phyloP scores from a whole-genome alignment of 2,888 invertebrate genomes.

The Eristalis pertinax region DNA sequence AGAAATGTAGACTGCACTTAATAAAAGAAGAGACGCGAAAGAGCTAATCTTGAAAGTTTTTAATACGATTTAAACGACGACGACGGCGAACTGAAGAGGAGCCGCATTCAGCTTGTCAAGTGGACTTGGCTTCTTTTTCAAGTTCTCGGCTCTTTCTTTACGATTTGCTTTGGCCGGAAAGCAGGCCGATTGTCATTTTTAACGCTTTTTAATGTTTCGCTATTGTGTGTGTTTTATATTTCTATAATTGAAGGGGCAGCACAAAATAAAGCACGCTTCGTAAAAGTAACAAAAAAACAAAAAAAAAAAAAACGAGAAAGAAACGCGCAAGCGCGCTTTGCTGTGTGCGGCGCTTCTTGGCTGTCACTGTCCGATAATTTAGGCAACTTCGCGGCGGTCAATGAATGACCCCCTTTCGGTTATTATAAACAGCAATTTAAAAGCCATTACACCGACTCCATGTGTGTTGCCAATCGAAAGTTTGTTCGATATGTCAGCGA shows the following conservation, averaged over 20 bases:
- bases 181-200: conserved; percentile 44
- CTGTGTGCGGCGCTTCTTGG: conserved; percentile 14
- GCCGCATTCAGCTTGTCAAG: conserved; percentile 6
- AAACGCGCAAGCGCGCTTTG: background rate
- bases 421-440: conserved; percentile 50
- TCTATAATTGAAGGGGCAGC: conserved; percentile 33
- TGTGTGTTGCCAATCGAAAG: conserved; percentile 39
- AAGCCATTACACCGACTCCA: conserved; percentile 39
- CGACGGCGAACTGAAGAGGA: too few relatives aligned
- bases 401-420: conserved; percentile 46
- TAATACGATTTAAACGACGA: conserved; percentile 38
- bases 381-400: conserved; percentile 5
- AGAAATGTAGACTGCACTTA: conserved; percentile 34
- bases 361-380: conserved; percentile 15
- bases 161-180: conserved; percentile 41
- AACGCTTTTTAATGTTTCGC: conserved; percentile 32
- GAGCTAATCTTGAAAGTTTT: conserved; percentile 51
- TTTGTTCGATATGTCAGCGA: conserved; percentile 21
- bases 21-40: conserved; percentile 39
- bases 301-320: background rate
- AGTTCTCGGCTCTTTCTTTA: conserved; percentile 15
- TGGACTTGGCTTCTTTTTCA: conserved; percentile 22
- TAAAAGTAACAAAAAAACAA: background rate
- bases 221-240: conserved; percentile 27
- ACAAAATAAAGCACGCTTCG: background rate